phyloP scores from a whole-genome alignment of 2,113 vertebrate genomes.

The Origma solitaria region DNA sequence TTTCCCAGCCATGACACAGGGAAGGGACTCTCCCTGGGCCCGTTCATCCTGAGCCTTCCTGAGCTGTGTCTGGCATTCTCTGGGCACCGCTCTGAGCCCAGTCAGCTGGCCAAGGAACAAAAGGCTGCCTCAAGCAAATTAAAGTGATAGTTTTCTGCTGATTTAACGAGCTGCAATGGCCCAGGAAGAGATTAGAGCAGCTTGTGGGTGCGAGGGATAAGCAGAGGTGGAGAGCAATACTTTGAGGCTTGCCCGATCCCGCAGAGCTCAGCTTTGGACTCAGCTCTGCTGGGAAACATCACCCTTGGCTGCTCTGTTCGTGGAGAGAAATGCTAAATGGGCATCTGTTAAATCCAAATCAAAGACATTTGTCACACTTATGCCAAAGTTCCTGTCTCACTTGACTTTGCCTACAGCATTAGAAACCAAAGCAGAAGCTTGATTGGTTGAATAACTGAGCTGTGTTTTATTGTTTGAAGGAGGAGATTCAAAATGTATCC shows the following conservation, averaged over 20 bases:
- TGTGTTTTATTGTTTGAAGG: background rate
- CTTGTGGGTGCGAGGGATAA: background rate
- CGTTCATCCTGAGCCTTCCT: background rate
- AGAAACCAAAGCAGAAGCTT: background rate
- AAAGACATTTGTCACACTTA: background rate
- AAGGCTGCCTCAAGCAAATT: background rate
- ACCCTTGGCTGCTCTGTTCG: background rate
- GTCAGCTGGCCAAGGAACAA: background rate
- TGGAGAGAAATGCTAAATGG: background rate
- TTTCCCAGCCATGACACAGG: background rate
- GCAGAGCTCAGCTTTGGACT: background rate
- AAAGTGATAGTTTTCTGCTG: background rate
- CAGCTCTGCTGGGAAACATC: background rate
- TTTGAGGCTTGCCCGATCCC: fast-evolving
- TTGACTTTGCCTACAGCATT: background rate
- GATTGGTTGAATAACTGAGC: background rate
- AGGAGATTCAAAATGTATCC: background rate
- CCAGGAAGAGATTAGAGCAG: background rate
- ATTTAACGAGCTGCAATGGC: background rate
- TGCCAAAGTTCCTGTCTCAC: background rate
- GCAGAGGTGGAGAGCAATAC: background rate
- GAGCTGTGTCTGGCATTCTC: background rate
- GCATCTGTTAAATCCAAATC: background rate
- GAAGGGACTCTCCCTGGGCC: background rate
- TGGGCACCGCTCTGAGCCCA: background rate